Evolutionary conservation across 2,797 vertebrate genomes (phyloP).

Genomic region (Chrysocyon brachyurus): DNA sequence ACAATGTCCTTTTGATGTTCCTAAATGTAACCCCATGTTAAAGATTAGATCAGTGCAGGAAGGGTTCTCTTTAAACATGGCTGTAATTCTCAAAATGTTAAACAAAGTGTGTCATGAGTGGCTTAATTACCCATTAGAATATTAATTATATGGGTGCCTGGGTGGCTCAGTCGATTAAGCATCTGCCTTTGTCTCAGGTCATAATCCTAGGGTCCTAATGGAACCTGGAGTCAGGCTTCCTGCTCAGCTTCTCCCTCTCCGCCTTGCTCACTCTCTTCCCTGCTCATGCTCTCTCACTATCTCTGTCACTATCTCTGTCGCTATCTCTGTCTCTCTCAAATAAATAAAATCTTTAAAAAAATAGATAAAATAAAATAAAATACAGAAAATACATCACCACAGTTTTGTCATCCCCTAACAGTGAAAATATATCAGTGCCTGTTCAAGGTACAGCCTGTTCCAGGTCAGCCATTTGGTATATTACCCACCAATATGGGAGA

Average conservation of each 20-base stretch:
- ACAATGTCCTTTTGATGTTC: not conserved
- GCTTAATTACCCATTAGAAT: slow-evolving; percentile 70
- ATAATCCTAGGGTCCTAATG: too few relatives aligned
- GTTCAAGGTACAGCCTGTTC: not conserved
- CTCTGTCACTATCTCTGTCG: too few relatives aligned
- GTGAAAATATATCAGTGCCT: slow-evolving; percentile 15
- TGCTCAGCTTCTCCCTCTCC: too few relatives aligned
- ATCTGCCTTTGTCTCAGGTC: too few relatives aligned
- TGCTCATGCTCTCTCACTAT: too few relatives aligned
- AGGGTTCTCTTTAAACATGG: slow-evolving; percentile 56
- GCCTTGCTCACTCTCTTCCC: too few relatives aligned
- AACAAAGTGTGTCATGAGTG: slow-evolving; percentile 74
- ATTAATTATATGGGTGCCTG: slow-evolving; percentile 76
- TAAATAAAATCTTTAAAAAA: too few relatives aligned
- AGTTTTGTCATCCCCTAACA: slow-evolving; percentile 81
- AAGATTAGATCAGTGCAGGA: not conserved
- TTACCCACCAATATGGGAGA: not conserved
- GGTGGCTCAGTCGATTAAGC: too few relatives aligned
- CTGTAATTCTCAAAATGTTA: slow-evolving; percentile 71
- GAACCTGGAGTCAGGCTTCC: too few relatives aligned
- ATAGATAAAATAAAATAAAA: slow-evolving; percentile 52
- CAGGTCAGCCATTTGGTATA: not conserved
- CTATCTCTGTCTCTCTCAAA: too few relatives aligned
- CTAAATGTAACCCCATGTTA: not conserved
- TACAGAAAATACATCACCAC: slow-evolving; percentile 76